phyloP scores from a whole-genome alignment of 1,140 invertebrate species.

The Drosophila virilis region DNA sequence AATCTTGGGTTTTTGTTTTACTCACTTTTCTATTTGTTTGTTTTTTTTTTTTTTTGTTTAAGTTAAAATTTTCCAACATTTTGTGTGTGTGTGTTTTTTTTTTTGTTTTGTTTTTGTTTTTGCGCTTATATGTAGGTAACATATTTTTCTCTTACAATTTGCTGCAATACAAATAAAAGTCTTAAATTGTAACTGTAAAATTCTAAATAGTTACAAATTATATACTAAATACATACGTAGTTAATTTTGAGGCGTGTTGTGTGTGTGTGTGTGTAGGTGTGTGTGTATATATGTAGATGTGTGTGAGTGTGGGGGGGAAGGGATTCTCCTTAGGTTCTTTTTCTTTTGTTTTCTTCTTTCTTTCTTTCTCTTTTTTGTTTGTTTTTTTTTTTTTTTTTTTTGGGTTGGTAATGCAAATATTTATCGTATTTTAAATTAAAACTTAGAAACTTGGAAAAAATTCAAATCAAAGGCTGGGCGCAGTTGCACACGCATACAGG shows the following conservation, averaged over 20 bases:
- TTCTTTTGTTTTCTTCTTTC: conserved; percentile 29
- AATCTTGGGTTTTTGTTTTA: conserved; percentile 46
- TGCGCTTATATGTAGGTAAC: conserved; percentile 80
- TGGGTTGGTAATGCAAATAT: conserved; percentile 72
- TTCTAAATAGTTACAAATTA: conserved; percentile 82
- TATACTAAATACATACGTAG: conserved; percentile 72
- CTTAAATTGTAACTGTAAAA: conserved; percentile 80
- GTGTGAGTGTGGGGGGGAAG: conserved; percentile 13
- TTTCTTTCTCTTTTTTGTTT: conserved; percentile 17
- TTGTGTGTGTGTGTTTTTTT: conserved; percentile 51
- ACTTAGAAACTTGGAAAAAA: conserved; percentile 79
- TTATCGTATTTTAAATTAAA: conserved; percentile 76
- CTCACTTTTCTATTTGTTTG: conserved; percentile 33
- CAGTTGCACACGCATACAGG: conserved; percentile 52
- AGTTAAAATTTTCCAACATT: conserved; percentile 75
- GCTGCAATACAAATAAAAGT: conserved; percentile 81
- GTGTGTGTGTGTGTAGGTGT: conserved; percentile 34
- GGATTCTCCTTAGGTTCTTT: conserved; percentile 35
- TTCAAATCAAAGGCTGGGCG: conserved; percentile 75
- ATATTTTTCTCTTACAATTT: conserved; percentile 79
- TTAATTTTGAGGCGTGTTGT: conserved; percentile 79
- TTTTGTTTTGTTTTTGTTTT: conserved; percentile 57
- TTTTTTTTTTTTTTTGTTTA: conserved; percentile 50
- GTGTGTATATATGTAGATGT: conserved; percentile 23
- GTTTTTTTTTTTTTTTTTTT: conserved; percentile 19